phyloP scores from a whole-genome alignment of 2,113 vertebrate genomes.

The Piprites chloris region DNA sequence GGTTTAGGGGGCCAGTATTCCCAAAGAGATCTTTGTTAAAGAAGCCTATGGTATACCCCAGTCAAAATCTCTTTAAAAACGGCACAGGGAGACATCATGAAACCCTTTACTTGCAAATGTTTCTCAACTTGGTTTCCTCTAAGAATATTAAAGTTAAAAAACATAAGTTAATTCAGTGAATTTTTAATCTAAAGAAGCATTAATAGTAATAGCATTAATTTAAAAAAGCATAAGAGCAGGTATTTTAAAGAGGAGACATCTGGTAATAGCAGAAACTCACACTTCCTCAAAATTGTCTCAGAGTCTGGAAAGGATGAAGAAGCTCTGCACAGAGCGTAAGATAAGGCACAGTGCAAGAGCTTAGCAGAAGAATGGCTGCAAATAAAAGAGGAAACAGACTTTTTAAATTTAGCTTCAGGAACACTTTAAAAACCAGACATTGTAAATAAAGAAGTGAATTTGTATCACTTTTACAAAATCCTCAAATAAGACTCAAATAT shows the following conservation, averaged over 20 bases:
- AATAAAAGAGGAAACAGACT: background rate
- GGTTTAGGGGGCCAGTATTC: background rate
- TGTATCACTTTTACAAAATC: background rate
- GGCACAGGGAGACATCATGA: background rate
- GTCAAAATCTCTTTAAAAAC: background rate
- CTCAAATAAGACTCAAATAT: background rate
- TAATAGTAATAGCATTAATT: background rate
- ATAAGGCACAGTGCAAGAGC: background rate
- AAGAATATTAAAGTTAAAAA: background rate
- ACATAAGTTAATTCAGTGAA: background rate
- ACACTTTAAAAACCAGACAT: background rate
- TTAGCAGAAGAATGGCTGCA: background rate
- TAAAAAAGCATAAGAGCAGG: background rate
- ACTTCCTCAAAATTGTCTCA: conserved; percentile 32
- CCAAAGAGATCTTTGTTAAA: background rate
- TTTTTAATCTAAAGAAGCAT: background rate
- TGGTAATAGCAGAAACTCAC: background rate
- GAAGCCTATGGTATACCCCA: background rate
- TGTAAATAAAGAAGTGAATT: background rate
- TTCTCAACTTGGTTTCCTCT: background rate
- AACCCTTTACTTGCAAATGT: background rate
- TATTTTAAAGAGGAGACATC: background rate
- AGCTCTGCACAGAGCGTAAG: background rate
- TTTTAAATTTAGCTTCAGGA: background rate
- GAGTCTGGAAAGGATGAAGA: background rate